Base-by-base conservation (phyloP, 2,113 vertebrate species). In the Xenopus borealis region DNA sequence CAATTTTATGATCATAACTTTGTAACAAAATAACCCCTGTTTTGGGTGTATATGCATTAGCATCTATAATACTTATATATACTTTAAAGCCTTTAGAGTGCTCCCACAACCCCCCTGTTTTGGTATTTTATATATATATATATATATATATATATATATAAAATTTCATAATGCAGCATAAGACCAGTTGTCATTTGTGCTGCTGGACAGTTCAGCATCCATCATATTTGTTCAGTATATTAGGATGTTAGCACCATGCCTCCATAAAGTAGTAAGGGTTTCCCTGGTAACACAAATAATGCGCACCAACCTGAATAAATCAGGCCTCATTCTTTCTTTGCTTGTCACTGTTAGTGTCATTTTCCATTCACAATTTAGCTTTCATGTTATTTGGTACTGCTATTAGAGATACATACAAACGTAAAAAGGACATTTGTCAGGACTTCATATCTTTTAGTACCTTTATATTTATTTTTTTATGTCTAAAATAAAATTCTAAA, bases 231-330 rank as follows among this genome's bases (percentile, higher is more conserved):
- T 45, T 17, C 66, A 53, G 66, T 67, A 67, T 74, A 74, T 66
- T 55, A 46, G 64, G 53, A 67, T 67, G 53, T 63, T 17, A 75
- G 73, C 46, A 69, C 47, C 7, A 52, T 69, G 73, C 18, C 59
- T 76, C 59, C 19, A 20, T 45, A 69, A 69, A 44, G 45, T 33
- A 6, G 57, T 69, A 64, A 63, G 62, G 13, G 66, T 76, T 76
- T 69, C 73, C 73, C n/a, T 76, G 45, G 73, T 59, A 76, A 76
- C 73, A 18, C 62, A 76, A 66, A 76, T 76, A 62, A 63, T 69
- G 73, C 62, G 55, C 23, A 16, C 23, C 55, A 53, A 69, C 52
- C 62, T 76, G 66, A 76, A 76, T 76, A 76, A 76, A 76, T 69
- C 59, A 69, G 61, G 55, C 46, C 17, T 46, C 30, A 63, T 63